Conservation (phyloP, 1,140 invertebrate genomes). For the Melanaphis sacchari region DNA sequence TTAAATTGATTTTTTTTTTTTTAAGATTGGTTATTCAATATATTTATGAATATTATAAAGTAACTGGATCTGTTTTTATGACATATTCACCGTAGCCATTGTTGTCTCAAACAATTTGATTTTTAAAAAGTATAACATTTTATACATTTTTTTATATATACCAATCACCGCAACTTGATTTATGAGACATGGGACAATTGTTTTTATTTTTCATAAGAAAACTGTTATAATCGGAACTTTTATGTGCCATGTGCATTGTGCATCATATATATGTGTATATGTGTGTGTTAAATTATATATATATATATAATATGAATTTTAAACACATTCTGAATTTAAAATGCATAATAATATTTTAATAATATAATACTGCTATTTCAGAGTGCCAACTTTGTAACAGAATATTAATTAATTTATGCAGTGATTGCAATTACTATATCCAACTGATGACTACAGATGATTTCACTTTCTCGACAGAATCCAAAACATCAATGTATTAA, state of each 20-base stretch:
- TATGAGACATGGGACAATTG: not conserved
- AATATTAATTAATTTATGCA: conserved; percentile 9
- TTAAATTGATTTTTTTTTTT: not conserved
- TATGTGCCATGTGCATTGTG: not conserved
- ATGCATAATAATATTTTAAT: not conserved
- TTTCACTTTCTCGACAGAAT: not conserved
- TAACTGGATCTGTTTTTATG: conserved; percentile 8
- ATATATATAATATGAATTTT: not conserved
- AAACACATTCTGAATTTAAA: not conserved
- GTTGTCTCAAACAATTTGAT: not conserved
- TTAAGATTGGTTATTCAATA: not conserved
- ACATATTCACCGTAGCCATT: not conserved
- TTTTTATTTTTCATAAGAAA: not conserved
- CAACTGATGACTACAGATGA: not conserved
- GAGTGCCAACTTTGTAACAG: not conserved
- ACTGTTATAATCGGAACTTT: not conserved
- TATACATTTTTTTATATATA: not conserved
- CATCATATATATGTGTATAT: not conserved
- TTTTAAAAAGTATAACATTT: conserved; percentile 1
- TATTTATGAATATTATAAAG: not conserved
- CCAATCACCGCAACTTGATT: not conserved
- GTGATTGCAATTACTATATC: not conserved
- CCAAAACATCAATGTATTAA: not conserved
- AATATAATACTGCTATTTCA: not conserved
- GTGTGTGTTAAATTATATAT: not conserved